Evolutionary conservation across 2,797 vertebrate genomes (phyloP), one percentile per base, ranked within the genome.

Genomic region (Gila robusta): DNA sequence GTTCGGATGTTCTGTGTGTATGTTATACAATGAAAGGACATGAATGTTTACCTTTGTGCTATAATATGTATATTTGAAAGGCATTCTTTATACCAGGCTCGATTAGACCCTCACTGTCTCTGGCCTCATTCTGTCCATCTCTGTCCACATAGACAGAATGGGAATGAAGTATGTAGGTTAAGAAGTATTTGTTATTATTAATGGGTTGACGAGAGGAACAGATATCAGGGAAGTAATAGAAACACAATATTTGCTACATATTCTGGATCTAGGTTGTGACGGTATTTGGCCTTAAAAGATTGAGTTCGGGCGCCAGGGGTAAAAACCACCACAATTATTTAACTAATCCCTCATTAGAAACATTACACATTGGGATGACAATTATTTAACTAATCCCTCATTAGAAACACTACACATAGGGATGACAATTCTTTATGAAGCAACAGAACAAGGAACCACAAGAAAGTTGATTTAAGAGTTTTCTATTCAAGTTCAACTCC

Each of bases 121-220:
- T 92, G 91, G 73, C 92, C 93, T 90, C 86, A 84, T 91, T 94
- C 92, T 93, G 91, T 94, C 93, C 78, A 74, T 82, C 85, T 85
- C 69, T 7, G 91, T 91, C 90, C 16, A 88, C 86, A 41, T 3
- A 71, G 87, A 86, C 90, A 79, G 90, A 91, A 90, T 44, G 87
- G 83, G 84, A 89, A 89, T 91, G 92, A 93, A 92, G 88, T 92
- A 91, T 93, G 87, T 44, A 83, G 92, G 89, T 90, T 92, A 89
- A 84, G 59, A 35, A 77, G 71, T 87, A 86, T 91, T 21, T 35
- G 79, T 86, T 79, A 67, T 82, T 89, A 70, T 83, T 83, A 32
- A 71, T 59, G 56, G 88, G 67, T 16, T 64, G 39, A 59, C 73
- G 54, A 49, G 64, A 73, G 59, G 2, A 62, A 62, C 54, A 52